Evolutionary conservation across 2,113 vertebrate genomes (phyloP).

Genomic region (Piprites chloris): DNA sequence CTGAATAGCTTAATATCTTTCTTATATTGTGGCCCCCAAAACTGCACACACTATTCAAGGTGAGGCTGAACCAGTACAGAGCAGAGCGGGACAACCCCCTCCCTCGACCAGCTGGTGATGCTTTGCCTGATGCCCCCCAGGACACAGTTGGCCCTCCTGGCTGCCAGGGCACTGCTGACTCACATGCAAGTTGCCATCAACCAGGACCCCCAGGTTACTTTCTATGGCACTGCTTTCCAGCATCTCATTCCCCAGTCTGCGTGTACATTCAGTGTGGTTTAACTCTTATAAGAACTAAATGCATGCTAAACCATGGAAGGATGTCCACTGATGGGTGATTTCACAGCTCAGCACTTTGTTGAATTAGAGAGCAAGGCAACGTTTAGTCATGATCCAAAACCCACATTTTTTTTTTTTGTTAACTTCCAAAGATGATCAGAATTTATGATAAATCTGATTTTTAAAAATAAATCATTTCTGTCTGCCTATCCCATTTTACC

Average conservation of each 20-base stretch:
- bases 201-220: not conserved
- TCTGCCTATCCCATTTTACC: not conserved
- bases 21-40: not conserved
- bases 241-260: not conserved
- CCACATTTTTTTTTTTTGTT: not conserved
- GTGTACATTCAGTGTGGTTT: not conserved
- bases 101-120: not conserved
- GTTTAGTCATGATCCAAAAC: not conserved
- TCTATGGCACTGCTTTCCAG: not conserved
- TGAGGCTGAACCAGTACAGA: not conserved
- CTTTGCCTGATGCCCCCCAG: not conserved
- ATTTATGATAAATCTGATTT: not conserved
- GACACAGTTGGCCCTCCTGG: not conserved
- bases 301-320: not conserved
- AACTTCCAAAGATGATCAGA: not conserved
- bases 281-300: not conserved
- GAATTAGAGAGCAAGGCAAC: not conserved
- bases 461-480: not conserved
- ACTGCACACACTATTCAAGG: not conserved
- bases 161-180: not conserved
- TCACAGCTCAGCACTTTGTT: not conserved
- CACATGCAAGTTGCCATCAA: not conserved
- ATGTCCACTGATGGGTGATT: not conserved
- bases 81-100: not conserved
- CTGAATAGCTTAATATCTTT: not conserved